phyloP scores from a whole-genome alignment of 2,113 vertebrate genomes.

The Platycercus adscitus region DNA sequence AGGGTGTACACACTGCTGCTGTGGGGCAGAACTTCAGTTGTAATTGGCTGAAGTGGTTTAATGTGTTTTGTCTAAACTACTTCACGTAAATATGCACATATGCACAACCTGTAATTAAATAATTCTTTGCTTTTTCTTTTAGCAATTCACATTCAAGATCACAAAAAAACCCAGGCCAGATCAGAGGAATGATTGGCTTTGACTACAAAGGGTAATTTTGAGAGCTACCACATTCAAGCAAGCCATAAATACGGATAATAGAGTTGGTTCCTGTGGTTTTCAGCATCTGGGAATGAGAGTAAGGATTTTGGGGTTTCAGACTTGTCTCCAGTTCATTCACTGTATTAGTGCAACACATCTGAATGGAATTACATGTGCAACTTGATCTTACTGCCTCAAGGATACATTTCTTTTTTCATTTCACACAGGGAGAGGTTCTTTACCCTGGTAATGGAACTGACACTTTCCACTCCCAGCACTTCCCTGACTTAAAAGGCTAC shows the following conservation, averaged over 20 bases:
- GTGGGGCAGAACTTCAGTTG: background rate
- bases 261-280: constrained; percentile 19
- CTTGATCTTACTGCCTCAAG: constrained; percentile 5
- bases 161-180: background rate
- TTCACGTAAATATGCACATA: background rate
- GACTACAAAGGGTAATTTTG: constrained; percentile 30
- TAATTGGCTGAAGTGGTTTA: background rate
- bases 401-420: background rate
- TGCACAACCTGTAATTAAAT: background rate
- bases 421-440: background rate
- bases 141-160: background rate
- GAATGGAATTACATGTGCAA: constrained; percentile 8
- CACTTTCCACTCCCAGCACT: background rate
- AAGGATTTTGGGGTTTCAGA: background rate
- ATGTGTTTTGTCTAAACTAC: background rate
- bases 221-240: background rate
- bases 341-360: constrained; percentile 15
- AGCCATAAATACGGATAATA: background rate
- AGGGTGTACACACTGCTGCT: background rate
- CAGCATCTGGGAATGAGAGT: constrained; percentile 1
- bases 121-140: background rate
- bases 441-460: constrained; percentile 1
- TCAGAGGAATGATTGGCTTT: constrained; percentile 21
- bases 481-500: background rate
- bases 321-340: constrained; percentile 4